These are phyloP conservation scores for Drosophila lacteicornis DNA, from an alignment of 1,140 invertebrate genomes.

Conservation along the genomic window DNA sequence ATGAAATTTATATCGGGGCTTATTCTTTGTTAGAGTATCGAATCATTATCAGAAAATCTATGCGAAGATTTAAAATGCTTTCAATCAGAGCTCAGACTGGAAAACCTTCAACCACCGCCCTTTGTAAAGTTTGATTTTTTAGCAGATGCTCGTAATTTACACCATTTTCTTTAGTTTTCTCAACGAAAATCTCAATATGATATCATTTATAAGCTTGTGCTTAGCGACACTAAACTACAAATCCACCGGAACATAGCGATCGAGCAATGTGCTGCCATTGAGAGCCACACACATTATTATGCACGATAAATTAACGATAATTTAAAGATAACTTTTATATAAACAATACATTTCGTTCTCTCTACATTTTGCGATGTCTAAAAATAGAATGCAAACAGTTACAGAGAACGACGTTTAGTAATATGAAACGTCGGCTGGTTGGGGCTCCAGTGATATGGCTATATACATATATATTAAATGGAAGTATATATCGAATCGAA, in stretches of 20 bases:
- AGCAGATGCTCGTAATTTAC: conserved; percentile 40
- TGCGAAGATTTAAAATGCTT: not conserved
- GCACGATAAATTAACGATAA: conserved; percentile 79
- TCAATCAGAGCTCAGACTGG: not conserved
- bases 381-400: conserved; percentile 49
- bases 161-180: conserved; percentile 10
- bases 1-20: not conserved
- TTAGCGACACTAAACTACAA: conserved; percentile 28
- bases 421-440: conserved; percentile 13
- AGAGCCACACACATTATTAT: conserved; percentile 61
- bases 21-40: not conserved
- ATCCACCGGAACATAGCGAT: conserved; percentile 13
- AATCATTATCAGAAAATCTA: not conserved
- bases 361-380: conserved; percentile 32
- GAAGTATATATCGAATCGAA: conserved; percentile 22
- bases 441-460: conserved; percentile 26
- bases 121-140: conserved; percentile 9
- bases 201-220: conserved; percentile 46
- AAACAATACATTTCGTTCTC: conserved; percentile 69
- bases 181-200: conserved; percentile 10
- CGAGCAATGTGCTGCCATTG: conserved; percentile 34
- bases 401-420: conserved; percentile 41
- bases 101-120: not conserved
- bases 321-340: conserved; percentile 77
- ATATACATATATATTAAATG: conserved; percentile 10